phyloP scores from a whole-genome alignment of 1,140 invertebrate genomes.

The Drosophila triauraria region DNA sequence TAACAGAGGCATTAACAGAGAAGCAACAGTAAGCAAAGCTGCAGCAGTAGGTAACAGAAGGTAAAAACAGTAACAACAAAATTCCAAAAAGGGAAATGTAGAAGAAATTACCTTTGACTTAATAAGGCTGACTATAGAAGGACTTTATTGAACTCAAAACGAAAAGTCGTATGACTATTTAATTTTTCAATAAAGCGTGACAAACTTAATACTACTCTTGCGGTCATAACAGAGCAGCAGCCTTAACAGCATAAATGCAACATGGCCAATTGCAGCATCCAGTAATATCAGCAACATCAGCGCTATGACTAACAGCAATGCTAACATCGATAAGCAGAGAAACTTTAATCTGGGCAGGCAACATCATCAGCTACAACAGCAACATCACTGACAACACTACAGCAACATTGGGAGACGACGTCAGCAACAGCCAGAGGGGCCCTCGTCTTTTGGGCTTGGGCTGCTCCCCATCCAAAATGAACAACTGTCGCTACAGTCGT shows the following conservation, averaged over 20 bases:
- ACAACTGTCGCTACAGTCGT: constrained; percentile 64
- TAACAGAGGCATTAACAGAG: background rate
- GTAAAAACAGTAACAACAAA: background rate
- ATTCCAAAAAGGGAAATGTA: background rate
- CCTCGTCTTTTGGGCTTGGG: constrained; percentile 48
- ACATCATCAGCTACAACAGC: background rate
- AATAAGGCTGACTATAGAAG: background rate
- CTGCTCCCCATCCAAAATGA: constrained; percentile 26
- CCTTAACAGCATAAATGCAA: too few species aligned
- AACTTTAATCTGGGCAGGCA: background rate
- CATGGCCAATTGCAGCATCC: too few species aligned
- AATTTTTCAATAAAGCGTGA: background rate
- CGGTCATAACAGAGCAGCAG: background rate
- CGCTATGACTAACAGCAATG: background rate
- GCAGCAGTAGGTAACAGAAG: background rate
- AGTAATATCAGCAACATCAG: background rate
- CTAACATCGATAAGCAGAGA: background rate
- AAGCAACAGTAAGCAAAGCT: background rate
- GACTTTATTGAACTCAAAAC: too few species aligned
- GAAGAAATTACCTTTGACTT: background rate
- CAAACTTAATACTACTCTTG: background rate
- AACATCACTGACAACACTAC: constrained; percentile 3
- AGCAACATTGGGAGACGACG: constrained; percentile 17
- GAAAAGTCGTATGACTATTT: too few species aligned
- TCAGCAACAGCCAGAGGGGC: constrained; percentile 7